Conservation (phyloP, 2,113 vertebrate genomes). For the Xyrauchen texanus region DNA sequence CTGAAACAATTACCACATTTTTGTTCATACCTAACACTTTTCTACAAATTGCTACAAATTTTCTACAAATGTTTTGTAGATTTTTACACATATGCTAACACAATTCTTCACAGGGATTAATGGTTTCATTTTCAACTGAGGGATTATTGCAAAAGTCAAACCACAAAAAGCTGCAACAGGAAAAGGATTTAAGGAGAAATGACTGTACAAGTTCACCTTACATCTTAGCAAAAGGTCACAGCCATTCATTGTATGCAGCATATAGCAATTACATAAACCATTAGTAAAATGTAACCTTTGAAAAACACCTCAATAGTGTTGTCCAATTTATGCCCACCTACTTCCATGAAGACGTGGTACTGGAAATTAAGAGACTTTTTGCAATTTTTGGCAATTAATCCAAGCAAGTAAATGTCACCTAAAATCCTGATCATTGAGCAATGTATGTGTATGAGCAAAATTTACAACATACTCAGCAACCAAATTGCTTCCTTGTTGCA, state of each 20-base stretch:
- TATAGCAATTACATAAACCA: constrained; percentile 3
- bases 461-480: neutral
- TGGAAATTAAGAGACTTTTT: neutral
- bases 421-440: too few species aligned
- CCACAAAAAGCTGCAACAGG: neutral
- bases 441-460: neutral
- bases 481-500: neutral
- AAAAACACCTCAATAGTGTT: neutral
- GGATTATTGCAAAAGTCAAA: neutral
- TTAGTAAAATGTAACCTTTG: too few species aligned
- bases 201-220: neutral
- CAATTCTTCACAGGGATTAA: neutral
- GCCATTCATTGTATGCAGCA: neutral
- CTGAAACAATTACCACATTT: too few species aligned
- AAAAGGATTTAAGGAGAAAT: neutral
- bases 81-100: too few species aligned
- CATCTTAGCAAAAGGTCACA: neutral
- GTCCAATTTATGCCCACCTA: neutral
- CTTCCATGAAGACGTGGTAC: neutral
- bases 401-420: neutral
- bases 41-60: too few species aligned
- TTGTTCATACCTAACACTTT: too few species aligned
- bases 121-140: neutral
- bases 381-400: neutral
- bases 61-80: too few species aligned